Conservation (phyloP, 2,888 invertebrate genomes). For the Pegoplata infirma region DNA sequence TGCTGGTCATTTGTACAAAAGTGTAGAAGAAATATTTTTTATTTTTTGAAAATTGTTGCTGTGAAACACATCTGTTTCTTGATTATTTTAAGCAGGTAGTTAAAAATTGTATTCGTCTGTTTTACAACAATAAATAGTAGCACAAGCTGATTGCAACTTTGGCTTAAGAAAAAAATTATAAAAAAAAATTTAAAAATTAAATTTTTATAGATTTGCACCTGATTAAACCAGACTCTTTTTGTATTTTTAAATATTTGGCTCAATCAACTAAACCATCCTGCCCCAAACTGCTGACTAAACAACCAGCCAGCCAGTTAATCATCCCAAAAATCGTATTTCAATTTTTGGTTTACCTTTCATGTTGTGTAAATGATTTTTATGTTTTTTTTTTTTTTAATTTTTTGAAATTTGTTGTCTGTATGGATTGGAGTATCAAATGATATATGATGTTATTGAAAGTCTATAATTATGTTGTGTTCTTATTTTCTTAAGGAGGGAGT, state of each 20-base stretch:
- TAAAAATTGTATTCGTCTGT: conserved; percentile 27
- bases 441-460: conserved; percentile 58
- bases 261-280: conserved; percentile 26
- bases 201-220: conserved; percentile 68
- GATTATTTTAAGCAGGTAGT: conserved; percentile 58
- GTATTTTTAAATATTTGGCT: conserved; percentile 8
- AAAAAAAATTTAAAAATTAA: conserved; percentile 41
- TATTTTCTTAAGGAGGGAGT: conserved; percentile 18
- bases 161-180: conserved; percentile 40
- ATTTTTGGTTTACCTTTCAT: conserved; percentile 4
- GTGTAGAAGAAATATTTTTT: conserved; percentile 24
- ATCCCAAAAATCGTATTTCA: conserved; percentile 20
- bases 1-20: conserved; percentile 46
- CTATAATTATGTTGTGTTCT: conserved; percentile 54
- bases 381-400: too few species aligned
- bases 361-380: conserved; percentile 39
- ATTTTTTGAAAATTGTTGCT: too few species aligned
- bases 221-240: conserved; percentile 65
- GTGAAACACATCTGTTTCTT: conserved; percentile 60
- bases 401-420: conserved; percentile 11
- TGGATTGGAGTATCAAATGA: conserved; percentile 55
- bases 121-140: conserved; percentile 56
- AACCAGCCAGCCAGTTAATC: conserved; percentile 1
- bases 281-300: background rate
- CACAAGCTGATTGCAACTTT: conserved; percentile 63